These are phyloP conservation scores for Oryzias woworae DNA, from an alignment of 2,113 vertebrate genomes.

Conservation along the genomic window DNA sequence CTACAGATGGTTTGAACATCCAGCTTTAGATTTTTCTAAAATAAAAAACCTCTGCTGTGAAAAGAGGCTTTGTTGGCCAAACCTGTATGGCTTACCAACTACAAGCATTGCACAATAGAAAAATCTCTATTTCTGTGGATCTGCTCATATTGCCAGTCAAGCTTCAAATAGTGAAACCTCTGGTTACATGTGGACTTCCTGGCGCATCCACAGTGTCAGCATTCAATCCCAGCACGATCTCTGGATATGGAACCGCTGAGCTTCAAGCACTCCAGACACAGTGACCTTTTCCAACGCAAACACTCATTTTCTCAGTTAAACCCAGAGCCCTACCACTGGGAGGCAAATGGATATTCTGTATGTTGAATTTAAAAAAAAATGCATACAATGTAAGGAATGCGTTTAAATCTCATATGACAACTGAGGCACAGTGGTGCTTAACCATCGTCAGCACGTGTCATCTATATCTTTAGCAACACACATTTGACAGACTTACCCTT, in stretches of 20 bases:
- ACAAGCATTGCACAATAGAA: neutral
- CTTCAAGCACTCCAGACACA: conserved; percentile 56
- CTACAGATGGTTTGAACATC: too few relatives aligned
- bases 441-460: conserved; percentile 22
- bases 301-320: conserved; percentile 59
- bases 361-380: conserved; percentile 28
- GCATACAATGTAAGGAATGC: conserved; percentile 1
- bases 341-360: conserved; percentile 35
- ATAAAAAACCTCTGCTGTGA: too few relatives aligned
- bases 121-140: neutral
- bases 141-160: neutral
- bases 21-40: too few relatives aligned
- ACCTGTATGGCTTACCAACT: neutral
- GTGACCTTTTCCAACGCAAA: conserved; percentile 68
- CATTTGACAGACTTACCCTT: conserved; percentile 41
- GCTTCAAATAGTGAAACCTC: neutral
- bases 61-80: neutral
- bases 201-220: conserved; percentile 29
- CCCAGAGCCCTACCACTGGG: conserved; percentile 23
- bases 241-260: conserved; percentile 52
- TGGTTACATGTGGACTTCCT: neutral
- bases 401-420: conserved; percentile 10
- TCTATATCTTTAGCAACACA: conserved; percentile 39
- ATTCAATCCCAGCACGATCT: conserved; percentile 47
- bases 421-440: conserved; percentile 13